phyloP scores from a whole-genome alignment of 2,888 invertebrate species.

The Polymixis flavicincta region DNA sequence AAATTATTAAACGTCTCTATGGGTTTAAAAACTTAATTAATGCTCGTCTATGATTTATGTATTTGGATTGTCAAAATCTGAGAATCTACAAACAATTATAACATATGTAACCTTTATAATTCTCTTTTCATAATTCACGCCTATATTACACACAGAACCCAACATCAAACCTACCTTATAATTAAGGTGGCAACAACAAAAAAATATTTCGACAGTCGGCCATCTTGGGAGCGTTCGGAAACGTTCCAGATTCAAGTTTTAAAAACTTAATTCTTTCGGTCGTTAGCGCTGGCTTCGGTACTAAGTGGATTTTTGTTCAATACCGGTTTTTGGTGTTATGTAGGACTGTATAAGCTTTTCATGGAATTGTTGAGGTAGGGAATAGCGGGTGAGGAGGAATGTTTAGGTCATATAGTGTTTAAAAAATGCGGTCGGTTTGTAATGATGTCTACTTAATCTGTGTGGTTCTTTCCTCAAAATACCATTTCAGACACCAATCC shows the following conservation, averaged over 20 bases:
- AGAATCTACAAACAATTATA: not conserved
- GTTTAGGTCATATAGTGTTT: conserved; percentile 11
- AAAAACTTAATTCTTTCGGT: conserved; percentile 82
- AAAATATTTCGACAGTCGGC: conserved; percentile 65
- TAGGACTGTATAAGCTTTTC: conserved; percentile 24
- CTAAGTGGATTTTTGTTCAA: conserved; percentile 50
- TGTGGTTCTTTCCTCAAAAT: no score
- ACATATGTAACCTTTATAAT: not conserved
- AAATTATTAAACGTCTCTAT: not conserved
- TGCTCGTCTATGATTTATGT: not conserved
- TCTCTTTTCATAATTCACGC: conserved; percentile 23
- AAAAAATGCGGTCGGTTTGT: conserved; percentile 9
- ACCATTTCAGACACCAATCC: no score
- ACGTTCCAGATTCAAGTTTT: conserved; percentile 70
- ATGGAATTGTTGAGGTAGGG: conserved; percentile 35
- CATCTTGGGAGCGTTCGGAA: conserved; percentile 69
- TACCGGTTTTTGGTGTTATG: conserved; percentile 48
- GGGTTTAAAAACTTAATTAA: not conserved
- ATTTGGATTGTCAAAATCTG: not conserved
- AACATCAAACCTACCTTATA: conserved; percentile 55
- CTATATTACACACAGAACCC: conserved; percentile 38
- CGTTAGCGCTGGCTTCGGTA: conserved; percentile 70
- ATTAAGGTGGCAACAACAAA: conserved; percentile 66
- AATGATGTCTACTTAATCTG: not conserved
- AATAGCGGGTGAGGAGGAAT: not conserved